These are phyloP conservation scores for Lasioglossum malachurum DNA, from an alignment of 2,888 invertebrate species.

Conservation along the genomic window DNA sequence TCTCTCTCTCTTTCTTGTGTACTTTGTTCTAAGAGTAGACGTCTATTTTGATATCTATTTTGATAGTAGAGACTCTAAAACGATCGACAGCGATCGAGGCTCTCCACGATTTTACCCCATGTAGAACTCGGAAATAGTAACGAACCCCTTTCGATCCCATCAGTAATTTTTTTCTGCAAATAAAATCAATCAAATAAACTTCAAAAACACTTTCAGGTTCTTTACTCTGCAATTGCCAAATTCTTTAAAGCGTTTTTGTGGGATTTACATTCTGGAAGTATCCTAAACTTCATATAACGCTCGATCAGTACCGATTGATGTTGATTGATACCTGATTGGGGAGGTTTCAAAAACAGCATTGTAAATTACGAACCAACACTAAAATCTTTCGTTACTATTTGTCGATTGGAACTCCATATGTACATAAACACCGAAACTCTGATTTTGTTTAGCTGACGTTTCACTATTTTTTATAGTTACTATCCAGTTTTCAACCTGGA, in stretches of 20 bases:
- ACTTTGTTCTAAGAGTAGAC: conserved; percentile 19
- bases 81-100: neutral
- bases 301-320: neutral
- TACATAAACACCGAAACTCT: conserved; percentile 51
- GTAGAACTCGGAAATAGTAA: conserved; percentile 32
- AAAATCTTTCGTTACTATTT: conserved; percentile 42
- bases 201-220: neutral
- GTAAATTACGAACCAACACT: neutral
- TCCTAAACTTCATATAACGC: neutral
- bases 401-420: conserved; percentile 32
- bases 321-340: neutral
- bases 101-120: neutral
- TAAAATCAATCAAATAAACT: neutral
- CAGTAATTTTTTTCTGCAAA: neutral
- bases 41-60: neutral
- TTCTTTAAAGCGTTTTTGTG: neutral
- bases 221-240: neutral
- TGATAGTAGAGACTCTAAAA: neutral
- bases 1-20: conserved; percentile 27
- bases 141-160: conserved; percentile 1
- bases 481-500: conserved; percentile 39
- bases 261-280: neutral
- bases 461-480: neutral
- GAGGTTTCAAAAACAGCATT: neutral
- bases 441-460: conserved; percentile 2